Base-by-base conservation (phyloP, 2,113 vertebrate species). In the Tricholaema leucomelas region DNA sequence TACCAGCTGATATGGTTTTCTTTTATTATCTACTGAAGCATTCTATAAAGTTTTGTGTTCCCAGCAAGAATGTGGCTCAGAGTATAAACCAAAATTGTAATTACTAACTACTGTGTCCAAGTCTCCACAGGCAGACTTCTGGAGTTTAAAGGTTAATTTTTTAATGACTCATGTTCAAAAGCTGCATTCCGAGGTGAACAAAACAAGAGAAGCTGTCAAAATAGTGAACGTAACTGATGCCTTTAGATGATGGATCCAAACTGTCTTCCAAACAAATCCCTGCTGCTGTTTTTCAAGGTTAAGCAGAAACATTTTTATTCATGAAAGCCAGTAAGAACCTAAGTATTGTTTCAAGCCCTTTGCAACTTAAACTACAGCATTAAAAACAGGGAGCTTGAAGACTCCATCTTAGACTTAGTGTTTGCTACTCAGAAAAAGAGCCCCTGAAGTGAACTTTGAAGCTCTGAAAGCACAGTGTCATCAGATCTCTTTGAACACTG, bases 251-350 rank as follows among this genome's bases (percentile, higher is more conserved):
- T 67, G 73, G 88, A 91, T 71, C 83, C 60, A 97, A 84, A 84
- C 88, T 27, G 19, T 70, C 40, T 75, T 40, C 69, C 63, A 95
- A 95, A 72, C 61, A 95, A 93, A 92, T 86, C 20, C 21, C 74
- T 79, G 74, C 54, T 77, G 33, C 60, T 86, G 44, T 66, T 92
- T 93, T 94, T 93, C 65, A 95, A 87, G 81, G 52, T 74, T 87
- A 73, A 96, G 77, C 16, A 94, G 66, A 93, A 83, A 86, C 30
- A 93, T 55, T 96, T 96, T 94, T 79, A 95, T 95, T 87, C 90
- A 91, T 67, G 92, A 92, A 96, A 88, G 52, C 19, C 59, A 65
- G 40, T 66, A 91, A 69, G 80, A 95, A 93, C 38, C 72, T 63
- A 86, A 83, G 15, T 20, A 90, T 44, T 90, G 38, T 76, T 96